These are phyloP conservation scores for Gorsachius magnificus DNA, from an alignment of 2,797 vertebrate genomes.

Conservation along the genomic window DNA sequence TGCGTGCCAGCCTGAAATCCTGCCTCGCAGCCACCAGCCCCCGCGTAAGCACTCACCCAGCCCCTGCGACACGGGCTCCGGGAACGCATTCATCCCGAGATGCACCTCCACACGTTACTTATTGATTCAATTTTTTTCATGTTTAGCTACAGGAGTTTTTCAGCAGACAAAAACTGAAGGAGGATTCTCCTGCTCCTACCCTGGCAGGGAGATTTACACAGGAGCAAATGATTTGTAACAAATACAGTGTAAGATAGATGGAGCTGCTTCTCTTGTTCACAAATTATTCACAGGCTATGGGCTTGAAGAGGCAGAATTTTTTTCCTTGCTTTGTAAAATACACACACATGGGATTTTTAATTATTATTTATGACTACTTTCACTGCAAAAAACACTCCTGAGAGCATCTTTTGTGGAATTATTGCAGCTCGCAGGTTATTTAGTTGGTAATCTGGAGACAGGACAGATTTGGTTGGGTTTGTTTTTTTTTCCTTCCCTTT, in stretches of 20 bases:
- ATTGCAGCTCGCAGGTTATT: not conserved
- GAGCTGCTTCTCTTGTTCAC: constrained; percentile 37
- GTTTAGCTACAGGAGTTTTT: not conserved
- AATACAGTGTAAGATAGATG: constrained; percentile 15
- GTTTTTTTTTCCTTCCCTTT: rapidly evolving
- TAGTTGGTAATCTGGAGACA: not conserved
- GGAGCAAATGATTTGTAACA: constrained; percentile 39
- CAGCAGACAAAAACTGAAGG: not conserved
- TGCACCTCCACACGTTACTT: not conserved
- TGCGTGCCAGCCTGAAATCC: not conserved
- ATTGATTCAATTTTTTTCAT: not conserved
- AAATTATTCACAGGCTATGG: not conserved
- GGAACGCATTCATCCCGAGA: not conserved
- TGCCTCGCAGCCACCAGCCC: not conserved
- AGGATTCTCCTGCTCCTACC: not conserved
- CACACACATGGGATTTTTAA: not conserved
- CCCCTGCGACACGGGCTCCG: rapidly evolving
- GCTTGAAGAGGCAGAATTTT: not conserved
- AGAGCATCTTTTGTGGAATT: constrained; percentile 14
- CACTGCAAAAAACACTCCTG: not conserved
- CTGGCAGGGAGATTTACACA: constrained; percentile 39
- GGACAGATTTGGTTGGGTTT: not conserved
- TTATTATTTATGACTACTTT: constrained; percentile 38
- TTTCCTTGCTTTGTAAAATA: not conserved
- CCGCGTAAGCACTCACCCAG: not conserved